Evolutionary conservation across 2,888 invertebrate genomes (phyloP).

Genomic region (Drosophila pseudotakahashii): DNA sequence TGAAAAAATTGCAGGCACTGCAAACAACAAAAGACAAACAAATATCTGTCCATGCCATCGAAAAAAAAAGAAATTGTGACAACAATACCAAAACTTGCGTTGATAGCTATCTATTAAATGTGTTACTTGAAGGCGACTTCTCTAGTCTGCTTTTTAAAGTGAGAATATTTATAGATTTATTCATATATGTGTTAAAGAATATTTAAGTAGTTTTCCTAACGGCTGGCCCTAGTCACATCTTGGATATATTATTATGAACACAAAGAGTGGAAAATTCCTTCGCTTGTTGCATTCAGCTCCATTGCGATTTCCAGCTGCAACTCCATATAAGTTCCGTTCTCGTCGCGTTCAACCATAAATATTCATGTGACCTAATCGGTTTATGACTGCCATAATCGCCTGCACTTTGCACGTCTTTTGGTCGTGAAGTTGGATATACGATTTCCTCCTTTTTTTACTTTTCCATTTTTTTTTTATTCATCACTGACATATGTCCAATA

Average conservation of each 20-base stretch:
- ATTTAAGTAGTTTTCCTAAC: neutral
- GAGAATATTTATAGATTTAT: neutral
- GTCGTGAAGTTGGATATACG: conserved; percentile 46
- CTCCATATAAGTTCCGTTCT: conserved; percentile 7
- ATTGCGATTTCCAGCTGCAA: conserved; percentile 22
- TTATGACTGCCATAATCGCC: conserved; percentile 64
- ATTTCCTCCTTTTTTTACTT: conserved; percentile 17
- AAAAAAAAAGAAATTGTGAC: conserved; percentile 11
- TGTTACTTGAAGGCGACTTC: neutral
- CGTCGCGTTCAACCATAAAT: conserved; percentile 58
- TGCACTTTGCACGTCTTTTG: conserved; percentile 59
- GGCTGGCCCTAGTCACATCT: conserved; percentile 22
- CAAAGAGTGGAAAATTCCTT: conserved; percentile 20
- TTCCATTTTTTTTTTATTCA: conserved; percentile 5
- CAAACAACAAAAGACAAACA: conserved; percentile 18
- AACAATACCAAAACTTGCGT: neutral
- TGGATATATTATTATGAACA: conserved; percentile 49
- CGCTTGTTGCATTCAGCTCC: conserved; percentile 59
- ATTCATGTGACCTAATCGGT: conserved; percentile 73
- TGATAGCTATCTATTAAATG: neutral
- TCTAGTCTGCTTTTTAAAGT: neutral
- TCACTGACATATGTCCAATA: conserved; percentile 36
- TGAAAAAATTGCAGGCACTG: conserved; percentile 12
- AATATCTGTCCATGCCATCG: conserved; percentile 11
- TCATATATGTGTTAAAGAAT: neutral